Base-by-base conservation (phyloP, 2,797 vertebrate species). In the Triplophysa yarkandensis region DNA sequence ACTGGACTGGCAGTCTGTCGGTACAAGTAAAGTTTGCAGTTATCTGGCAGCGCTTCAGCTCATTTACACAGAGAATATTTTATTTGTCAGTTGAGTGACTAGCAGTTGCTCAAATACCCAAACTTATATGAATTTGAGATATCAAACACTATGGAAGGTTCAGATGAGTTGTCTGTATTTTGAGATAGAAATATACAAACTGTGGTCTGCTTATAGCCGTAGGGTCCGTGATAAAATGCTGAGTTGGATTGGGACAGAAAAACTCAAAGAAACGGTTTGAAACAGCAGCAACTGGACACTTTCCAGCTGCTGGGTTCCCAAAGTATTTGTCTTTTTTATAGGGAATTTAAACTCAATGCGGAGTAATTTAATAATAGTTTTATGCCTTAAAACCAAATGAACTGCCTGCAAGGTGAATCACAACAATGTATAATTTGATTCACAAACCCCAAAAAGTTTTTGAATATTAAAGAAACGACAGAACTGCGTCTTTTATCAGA, bases 301-400 rank as follows among this genome's bases (percentile, higher is more conserved):
- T 48, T 48, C 36, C 58, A 52, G 32, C 69, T 60, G 44, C 58
- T 48, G 25, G n/a, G n/a, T 39, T 44, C 36, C n/a, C 2, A 17
- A 50, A 48, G 30, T 61, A 71, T 71, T 28, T n/a, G 52, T 62
- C 61, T 52, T 63, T 46, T 52, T 13, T 13, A 16, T 46, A 41
- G 30, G 30, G 69, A 71, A 61, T 48, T 36, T 34, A 48, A 48
- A 39, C 34, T 36, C 57, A 19, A 19, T 25, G 23, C 43, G 41
- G n/a, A 46, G 25, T 30, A 23, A 71, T 48, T 71, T 23, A 41
- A 32, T 46, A 52, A 21, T 6, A 27, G 43, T 48, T 48, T 46
- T 48, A 48, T 48, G 25, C 30, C 43, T 36, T 50, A 1, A 71
- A 72, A 72, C 58, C 17, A 21, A 72, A 63, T 52, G 23, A 52